A percentile compares a stretch with the other conserved stretches of the same genome.
Conservation (phyloP, 2,113 vertebrate genomes). For the Connochaetes taurinus region DNA sequence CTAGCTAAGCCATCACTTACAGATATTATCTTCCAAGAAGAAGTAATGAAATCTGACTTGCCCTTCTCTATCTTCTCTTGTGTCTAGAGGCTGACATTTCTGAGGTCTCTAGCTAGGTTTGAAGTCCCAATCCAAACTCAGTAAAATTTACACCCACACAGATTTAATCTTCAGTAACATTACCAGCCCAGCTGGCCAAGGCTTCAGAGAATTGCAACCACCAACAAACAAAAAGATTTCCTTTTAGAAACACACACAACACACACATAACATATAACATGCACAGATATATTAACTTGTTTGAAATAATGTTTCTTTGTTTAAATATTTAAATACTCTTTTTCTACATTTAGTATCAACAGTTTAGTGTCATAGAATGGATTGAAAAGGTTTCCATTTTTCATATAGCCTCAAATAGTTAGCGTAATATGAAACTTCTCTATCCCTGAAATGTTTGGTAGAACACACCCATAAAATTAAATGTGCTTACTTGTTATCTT, state of each 20-base stretch:
- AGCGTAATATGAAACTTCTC: neutral
- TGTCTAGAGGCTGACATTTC: neutral
- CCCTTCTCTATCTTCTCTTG: neutral
- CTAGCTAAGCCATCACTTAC: neutral
- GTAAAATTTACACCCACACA: neutral
- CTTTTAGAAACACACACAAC: neutral
- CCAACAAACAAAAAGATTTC: conserved; percentile 2
- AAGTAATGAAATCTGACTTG: neutral
- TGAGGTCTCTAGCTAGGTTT: neutral
- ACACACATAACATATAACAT: neutral
- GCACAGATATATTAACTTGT: neutral
- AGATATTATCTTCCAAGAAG: neutral
- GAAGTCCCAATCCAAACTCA: neutral
- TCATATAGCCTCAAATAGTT: neutral
- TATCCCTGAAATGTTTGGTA: neutral
- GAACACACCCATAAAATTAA: neutral
- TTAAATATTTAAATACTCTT: neutral
- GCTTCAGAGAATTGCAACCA: neutral
- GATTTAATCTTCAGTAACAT: neutral
- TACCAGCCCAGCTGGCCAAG: neutral
- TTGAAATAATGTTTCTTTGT: neutral
- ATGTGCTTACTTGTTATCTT: neutral
- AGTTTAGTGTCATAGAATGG: neutral
- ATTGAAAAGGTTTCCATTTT: neutral
- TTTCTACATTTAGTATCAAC: neutral